phyloP scores from a whole-genome alignment of 1,140 invertebrate species.

The Thaumetopoea pityocampa region DNA sequence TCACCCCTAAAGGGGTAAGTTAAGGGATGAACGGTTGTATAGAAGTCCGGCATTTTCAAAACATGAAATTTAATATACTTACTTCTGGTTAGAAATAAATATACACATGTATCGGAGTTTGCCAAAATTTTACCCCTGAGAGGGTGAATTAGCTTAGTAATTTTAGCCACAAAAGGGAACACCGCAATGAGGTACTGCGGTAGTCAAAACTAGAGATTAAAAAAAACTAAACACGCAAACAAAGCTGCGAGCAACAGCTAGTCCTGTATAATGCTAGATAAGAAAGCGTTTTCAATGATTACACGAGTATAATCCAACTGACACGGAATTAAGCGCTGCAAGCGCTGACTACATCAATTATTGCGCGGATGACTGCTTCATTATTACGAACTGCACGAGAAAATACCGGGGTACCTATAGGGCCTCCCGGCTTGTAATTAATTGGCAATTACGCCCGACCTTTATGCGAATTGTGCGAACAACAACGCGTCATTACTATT shows the following conservation, averaged over 20 bases:
- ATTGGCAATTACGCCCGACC: constrained; percentile 37
- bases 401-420: constrained; percentile 16
- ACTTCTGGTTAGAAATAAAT: too few species aligned
- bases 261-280: background rate
- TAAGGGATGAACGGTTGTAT: too few species aligned
- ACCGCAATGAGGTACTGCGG: too few species aligned
- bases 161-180: too few species aligned
- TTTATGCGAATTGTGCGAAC: constrained; percentile 19
- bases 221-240: too few species aligned
- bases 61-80: too few species aligned
- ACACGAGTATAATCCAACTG: constrained; percentile 17
- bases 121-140: too few species aligned
- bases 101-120: too few species aligned
- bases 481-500: constrained; percentile 22
- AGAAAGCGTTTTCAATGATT: constrained; percentile 13
- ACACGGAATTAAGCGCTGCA: constrained; percentile 19
- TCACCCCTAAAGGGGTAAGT: too few species aligned
- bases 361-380: constrained; percentile 20
- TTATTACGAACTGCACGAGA: constrained; percentile 25
- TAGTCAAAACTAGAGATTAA: too few species aligned
- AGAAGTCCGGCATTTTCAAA: too few species aligned
- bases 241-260: background rate
- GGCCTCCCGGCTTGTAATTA: constrained; percentile 38
- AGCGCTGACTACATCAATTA: constrained; percentile 22
- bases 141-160: too few species aligned